Base-by-base conservation (phyloP, 2,888 invertebrate species). In the Phortica okadai region DNA sequence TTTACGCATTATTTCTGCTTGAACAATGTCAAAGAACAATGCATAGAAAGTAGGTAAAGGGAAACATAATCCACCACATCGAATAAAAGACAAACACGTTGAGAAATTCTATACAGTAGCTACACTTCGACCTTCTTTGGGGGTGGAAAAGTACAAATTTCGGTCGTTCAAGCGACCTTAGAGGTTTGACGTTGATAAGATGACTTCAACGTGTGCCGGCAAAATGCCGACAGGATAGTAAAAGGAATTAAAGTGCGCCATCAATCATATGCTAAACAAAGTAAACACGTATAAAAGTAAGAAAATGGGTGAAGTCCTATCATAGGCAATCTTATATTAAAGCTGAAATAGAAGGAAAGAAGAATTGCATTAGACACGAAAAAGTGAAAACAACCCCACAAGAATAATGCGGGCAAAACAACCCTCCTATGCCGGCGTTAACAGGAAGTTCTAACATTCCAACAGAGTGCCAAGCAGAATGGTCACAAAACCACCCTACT, bases 191-290 rank as follows among this genome's bases (percentile, higher is more conserved):
- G 21, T 33, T 14, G 14, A 42, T 14, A 8, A n/a, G 50, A 42
- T 41, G 7, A 16, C 66, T 42, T 42, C 25, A 11, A 41, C 66
- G 33, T 66, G 66, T 66, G 16, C 44, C 50, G 21, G 6, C n/a
- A 8, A 50, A 7, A n/a, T 11, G 16, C 44, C n/a, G 50, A 45
- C 42, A 69, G 69, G 14, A 69, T 14, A 78, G 77, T 66, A 79
- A 83, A 84, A 79, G 77, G 75, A 76, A 80, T 74, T 83, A 81
- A 86, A 84, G 77, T 82, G 78, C 77, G 79, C 80, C 84, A 76
- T 82, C 82, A 83, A 87, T 85, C 84, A 84, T 83, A 77, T 75
- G 74, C 33, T 33, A 33, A 33, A 33, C 64, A 33, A 69, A 74
- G 6, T 21, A 59, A 59, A 16, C 5, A 11, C 56, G 56, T 56